Base-by-base conservation (phyloP, 2,113 vertebrate species). In the Misgurnus mizolepis region DNA sequence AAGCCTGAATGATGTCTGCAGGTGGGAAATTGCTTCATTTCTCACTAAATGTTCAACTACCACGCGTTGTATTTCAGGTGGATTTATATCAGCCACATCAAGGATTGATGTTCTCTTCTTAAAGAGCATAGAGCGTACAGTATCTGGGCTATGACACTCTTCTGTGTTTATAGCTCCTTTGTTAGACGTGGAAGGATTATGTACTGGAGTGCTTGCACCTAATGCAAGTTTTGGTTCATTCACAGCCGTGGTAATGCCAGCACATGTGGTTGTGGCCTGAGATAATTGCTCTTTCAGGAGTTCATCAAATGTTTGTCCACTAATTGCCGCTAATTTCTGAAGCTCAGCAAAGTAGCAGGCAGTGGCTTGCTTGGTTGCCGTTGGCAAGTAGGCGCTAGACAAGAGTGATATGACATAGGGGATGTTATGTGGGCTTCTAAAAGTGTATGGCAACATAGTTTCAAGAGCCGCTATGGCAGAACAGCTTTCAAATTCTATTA, bases 391-490 rank as follows among this genome's bases (percentile, higher is more conserved):
- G 3, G 18, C 43, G 7, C 17, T 68, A 18, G 41, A 43, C 43
- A 68, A 47, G 12, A 18, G 41, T 47, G 7, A 18, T 18, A 68
- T 47, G 11, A 18, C 8, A 40, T 68, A 68, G 7, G 66, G n/a
- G 43, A 68, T 7, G 10, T 53, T 18, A 6, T 43, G 22, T 39
- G 47, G 17, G 8, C 68, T 70, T 12, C 9, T 43, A 4, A 50
- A 70, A 53, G 18, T 70, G 27, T 70, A 34, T 15, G 68, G 68
- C n/a, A 70, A n/a, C 17, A 53, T n/a, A 12, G 68, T 45, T 7
- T 70, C 41, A 0, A 70, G 17, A 34, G 68, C 27, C 5, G 4
- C 45, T 1, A 50, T 7, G 7, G 67, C 67, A 49, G 45, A 70
- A 12, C 17, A 49, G 27, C 67, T 70, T 22, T 68, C 41, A 22